These are phyloP conservation scores for Podocnemis expansa DNA, from an alignment of 2,113 vertebrate genomes.

Conservation along the genomic window DNA sequence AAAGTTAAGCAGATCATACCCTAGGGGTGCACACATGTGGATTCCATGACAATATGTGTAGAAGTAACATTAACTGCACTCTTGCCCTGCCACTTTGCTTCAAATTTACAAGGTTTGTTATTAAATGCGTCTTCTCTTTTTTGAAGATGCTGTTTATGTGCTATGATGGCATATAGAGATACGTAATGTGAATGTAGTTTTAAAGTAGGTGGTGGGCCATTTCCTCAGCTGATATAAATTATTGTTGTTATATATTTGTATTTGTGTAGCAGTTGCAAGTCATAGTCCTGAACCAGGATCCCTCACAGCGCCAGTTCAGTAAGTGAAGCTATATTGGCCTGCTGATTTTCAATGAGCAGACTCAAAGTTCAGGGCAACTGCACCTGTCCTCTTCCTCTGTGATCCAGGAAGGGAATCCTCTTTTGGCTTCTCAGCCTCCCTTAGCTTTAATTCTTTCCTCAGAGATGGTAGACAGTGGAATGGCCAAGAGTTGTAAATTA, in stretches of 20 bases:
- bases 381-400: neutral
- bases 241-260: neutral
- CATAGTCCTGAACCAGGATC: neutral
- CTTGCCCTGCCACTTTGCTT: neutral
- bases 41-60: too few species aligned
- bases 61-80: neutral
- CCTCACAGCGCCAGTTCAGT: neutral
- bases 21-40: too few species aligned
- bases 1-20: too few species aligned
- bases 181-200: slow-evolving; percentile 7
- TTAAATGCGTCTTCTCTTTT: neutral
- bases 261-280: neutral
- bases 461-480: neutral
- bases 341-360: neutral
- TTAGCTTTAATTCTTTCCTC: neutral
- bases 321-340: neutral
- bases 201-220: slow-evolving; percentile 64
- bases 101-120: neutral
- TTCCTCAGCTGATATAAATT: slow-evolving; percentile 63
- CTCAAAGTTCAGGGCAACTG: neutral
- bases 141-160: slow-evolving; percentile 36
- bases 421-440: too few species aligned
- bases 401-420: neutral
- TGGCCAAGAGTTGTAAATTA: neutral
- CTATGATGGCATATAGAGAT: neutral